Evolutionary conservation across 2,888 invertebrate species (phyloP).

Genomic region (Gastracanthus pulcherrimus): DNA sequence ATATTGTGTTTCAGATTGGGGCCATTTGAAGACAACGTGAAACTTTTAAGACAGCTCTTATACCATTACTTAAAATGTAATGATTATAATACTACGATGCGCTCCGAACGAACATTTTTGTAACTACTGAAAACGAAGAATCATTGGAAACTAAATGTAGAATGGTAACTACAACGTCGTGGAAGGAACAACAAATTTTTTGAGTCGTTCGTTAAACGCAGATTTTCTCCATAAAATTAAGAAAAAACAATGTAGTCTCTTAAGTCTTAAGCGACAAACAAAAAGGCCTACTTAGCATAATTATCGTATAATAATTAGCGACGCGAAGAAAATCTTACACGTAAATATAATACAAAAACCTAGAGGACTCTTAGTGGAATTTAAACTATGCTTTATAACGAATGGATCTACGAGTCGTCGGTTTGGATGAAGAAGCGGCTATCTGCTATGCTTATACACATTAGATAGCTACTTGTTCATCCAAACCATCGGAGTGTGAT

Average conservation of each 20-base stretch:
- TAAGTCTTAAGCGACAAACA: constrained; percentile 68
- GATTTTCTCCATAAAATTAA: constrained; percentile 36
- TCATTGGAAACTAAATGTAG: not conserved
- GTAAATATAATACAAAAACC: constrained; percentile 52
- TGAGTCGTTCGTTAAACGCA: constrained; percentile 27
- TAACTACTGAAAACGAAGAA: constrained; percentile 29
- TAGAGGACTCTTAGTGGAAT: constrained; percentile 61
- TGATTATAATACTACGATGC: constrained; percentile 40
- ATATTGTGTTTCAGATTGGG: constrained; percentile 71
- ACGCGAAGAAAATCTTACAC: constrained; percentile 54
- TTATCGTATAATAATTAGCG: constrained; percentile 59
- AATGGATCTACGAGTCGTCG: constrained; percentile 36
- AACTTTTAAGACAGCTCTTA: constrained; percentile 66
- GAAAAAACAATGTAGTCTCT: constrained; percentile 55
- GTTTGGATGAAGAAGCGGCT: no score
- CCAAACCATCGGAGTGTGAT: no score
- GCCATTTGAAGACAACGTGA: constrained; percentile 75
- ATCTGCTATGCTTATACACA: no score
- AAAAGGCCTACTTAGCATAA: constrained; percentile 64
- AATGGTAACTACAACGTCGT: constrained; percentile 26
- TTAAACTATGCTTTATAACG: constrained; percentile 50
- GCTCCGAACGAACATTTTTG: constrained; percentile 44
- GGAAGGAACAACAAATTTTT: constrained; percentile 15
- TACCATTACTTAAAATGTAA: constrained; percentile 22
- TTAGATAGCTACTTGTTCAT: no score